phyloP scores from a whole-genome alignment of 1,140 invertebrate genomes.

The Calephelis virginiensis region DNA sequence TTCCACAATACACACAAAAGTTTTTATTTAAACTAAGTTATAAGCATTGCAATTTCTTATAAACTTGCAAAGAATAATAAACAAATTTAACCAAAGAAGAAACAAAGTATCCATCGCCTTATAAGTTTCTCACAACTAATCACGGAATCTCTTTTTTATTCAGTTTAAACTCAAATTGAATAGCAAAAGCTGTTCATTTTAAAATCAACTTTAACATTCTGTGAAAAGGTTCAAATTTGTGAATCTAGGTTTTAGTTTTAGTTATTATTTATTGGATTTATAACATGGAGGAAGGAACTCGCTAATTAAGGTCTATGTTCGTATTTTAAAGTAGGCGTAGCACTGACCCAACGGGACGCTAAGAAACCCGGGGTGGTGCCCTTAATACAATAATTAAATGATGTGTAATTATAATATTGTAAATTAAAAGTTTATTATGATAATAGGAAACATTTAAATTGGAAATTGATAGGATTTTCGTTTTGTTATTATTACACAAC shows the following conservation, averaged over 20 bases:
- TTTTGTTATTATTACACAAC: not conserved
- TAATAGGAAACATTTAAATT: not conserved
- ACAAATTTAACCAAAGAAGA: too few relatives aligned
- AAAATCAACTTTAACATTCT: conserved; percentile 16
- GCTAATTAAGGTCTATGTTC: conserved; percentile 29
- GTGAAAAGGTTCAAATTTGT: conserved; percentile 6
- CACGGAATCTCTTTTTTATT: conserved; percentile 1
- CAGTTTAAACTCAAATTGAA: conserved; percentile 7
- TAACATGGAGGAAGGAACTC: conserved; percentile 20
- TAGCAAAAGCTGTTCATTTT: not conserved
- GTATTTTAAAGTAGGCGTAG: conserved; percentile 35
- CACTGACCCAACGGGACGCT: conserved; percentile 36
- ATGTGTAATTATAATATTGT: conserved; percentile 8
- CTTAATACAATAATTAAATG: conserved; percentile 13
- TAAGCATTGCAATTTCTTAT: too few relatives aligned
- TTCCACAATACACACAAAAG: too few relatives aligned
- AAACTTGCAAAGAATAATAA: too few relatives aligned
- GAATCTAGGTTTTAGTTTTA: not conserved
- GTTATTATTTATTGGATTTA: conserved; percentile 24
- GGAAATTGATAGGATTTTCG: not conserved
- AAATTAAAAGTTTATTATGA: conserved; percentile 11
- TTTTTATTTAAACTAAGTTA: too few relatives aligned
- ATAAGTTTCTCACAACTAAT: not conserved
- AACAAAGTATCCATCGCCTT: not conserved
- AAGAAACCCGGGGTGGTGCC: not conserved